Percentiles rank a stretch among this genome's conserved stretches.
phyloP scores from a whole-genome alignment of 2,888 invertebrate species.

The Brachyptera putata region DNA sequence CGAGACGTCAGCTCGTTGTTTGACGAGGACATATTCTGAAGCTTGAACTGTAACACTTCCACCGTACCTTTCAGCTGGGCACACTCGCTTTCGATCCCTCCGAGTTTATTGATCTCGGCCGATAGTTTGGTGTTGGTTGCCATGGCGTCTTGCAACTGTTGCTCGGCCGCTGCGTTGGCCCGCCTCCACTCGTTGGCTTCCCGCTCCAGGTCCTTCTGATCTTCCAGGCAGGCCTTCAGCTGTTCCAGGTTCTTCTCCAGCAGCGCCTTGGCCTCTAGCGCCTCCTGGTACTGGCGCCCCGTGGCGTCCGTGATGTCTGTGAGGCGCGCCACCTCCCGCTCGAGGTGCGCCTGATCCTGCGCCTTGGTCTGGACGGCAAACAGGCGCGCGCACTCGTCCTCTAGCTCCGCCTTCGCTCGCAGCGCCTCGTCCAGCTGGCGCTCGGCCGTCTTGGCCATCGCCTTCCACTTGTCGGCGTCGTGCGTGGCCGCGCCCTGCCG shows the following conservation, averaged over 20 bases:
- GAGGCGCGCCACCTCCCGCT: constrained; percentile 12
- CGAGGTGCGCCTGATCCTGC: constrained; percentile 21
- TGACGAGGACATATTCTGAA: neutral
- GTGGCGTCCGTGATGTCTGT: neutral
- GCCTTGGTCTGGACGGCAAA: constrained; percentile 20
- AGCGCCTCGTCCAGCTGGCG: constrained; percentile 21
- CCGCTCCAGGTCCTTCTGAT: constrained; percentile 2
- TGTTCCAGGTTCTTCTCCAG: neutral
- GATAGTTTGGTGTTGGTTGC: neutral
- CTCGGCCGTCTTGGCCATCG: constrained; percentile 24
- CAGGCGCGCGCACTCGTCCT: constrained; percentile 26
- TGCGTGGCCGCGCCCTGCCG: neutral
- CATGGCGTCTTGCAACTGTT: constrained; percentile 1
- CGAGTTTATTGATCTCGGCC: neutral
- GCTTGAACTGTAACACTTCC: neutral
- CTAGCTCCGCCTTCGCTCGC: constrained; percentile 23
- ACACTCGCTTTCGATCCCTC: neutral
- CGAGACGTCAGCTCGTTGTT: neutral
- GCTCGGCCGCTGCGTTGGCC: neutral
- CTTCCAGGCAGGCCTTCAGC: neutral
- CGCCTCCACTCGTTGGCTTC: neutral
- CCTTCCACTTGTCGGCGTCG: constrained; percentile 26
- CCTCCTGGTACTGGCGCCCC: neutral
- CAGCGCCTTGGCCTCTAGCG: neutral
- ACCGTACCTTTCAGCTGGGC: neutral